Evolutionary conservation across 2,888 invertebrate genomes (phyloP).

Genomic region (Hydriomena furcata): DNA sequence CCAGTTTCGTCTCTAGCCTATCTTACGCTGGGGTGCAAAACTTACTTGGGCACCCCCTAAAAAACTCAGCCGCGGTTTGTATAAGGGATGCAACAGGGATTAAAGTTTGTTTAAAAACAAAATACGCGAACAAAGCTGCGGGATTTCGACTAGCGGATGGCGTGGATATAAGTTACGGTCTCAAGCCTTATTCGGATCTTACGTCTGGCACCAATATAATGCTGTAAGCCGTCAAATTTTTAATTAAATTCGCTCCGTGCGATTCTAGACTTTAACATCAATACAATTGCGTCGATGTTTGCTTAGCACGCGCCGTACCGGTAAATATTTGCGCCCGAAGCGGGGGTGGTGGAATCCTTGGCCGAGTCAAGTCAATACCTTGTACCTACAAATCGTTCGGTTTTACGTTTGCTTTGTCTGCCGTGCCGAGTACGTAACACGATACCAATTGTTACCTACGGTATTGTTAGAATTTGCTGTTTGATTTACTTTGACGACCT

Average conservation of each 20-base stretch:
- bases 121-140: too few species aligned
- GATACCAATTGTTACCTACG: constrained; percentile 1
- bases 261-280: constrained; percentile 38
- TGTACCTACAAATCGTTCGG: constrained; percentile 32
- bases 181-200: background rate
- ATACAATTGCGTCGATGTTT: constrained; percentile 38
- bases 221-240: constrained; percentile 35
- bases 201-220: constrained; percentile 7
- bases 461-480: too few species aligned
- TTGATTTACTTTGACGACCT: too few species aligned
- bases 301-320: constrained; percentile 22
- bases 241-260: constrained; percentile 45
- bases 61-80: too few species aligned
- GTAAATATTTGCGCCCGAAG: constrained; percentile 52
- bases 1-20: too few species aligned
- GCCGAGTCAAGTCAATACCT: constrained; percentile 39
- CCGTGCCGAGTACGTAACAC: constrained; percentile 15
- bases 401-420: constrained; percentile 35
- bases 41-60: too few species aligned
- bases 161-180: background rate
- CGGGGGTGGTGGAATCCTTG: constrained; percentile 37
- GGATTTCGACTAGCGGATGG: too few species aligned
- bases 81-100: too few species aligned
- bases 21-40: too few species aligned
- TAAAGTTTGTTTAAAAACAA: too few species aligned